Base-by-base conservation (phyloP, 1,140 invertebrate genomes). In the Dendroctonus ponderosae region DNA sequence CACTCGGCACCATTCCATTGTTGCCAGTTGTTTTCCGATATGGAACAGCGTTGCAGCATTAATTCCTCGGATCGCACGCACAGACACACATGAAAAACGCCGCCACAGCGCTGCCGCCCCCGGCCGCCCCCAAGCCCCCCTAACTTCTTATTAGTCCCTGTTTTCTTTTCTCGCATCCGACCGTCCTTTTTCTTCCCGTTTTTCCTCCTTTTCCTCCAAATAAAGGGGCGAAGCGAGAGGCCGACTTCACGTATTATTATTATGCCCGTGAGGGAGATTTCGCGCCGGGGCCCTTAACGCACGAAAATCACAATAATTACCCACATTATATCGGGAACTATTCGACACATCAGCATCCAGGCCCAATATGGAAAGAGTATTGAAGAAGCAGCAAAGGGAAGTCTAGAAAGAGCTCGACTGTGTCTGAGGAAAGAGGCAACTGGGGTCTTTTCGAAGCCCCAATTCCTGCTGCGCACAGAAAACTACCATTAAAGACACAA, bases 141-240 rank as follows among this genome's bases (percentile, higher is more conserved):
- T 53, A 57, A 57, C 53, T 68, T 63, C 66, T 59, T 68, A 62
- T 68, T 68, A 68, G 66, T 68, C 57, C 66, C 66, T 62, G 60
- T 68, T 68, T 63, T 68, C 61, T 63, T 68, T 63, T 63, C 61
- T 68, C 66, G 43, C 66, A 68, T 68, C 53, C 26, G 52, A 15
- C 60, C 44, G 58, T 60, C 48, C 46, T 41, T 46, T 68, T 62
- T 42, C 58, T 44, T 60, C 26, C 57, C 7, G 2, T 46, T 59
- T 52, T 59, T 57, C 41, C 51, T 37, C 51, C 59, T 37, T 59
- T 59, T 49, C 50, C 59, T 15, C 43, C 58, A 50, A 57, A 65
- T 57, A 57, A 65, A 65, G 57, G 52, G 62, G 54, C 62, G 52
- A 65, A 65, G 62, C 62, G 54, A 65, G 62, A 65, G 62, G 38